Base-by-base conservation (phyloP, 2,888 invertebrate genomes). In the Caenorhabditis parvicauda region DNA sequence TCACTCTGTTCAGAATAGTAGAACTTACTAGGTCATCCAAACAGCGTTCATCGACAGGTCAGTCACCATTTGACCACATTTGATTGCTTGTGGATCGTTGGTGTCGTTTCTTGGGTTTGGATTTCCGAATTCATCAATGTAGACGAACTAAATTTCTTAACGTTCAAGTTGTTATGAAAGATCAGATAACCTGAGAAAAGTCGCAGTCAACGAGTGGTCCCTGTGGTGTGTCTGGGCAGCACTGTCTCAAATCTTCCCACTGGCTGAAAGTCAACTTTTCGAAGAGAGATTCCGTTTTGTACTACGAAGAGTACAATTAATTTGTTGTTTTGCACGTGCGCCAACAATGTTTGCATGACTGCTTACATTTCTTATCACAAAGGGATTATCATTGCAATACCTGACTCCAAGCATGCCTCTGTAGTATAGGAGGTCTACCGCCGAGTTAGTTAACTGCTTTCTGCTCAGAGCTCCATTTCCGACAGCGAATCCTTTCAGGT, bases 391-490 rank as follows among this genome's bases (percentile, higher is more conserved):
- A 27, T 7, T 2, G n/a, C 21, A 54, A 50, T 46, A 75, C 74
- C 57, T 60, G 17, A 58, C 59, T 54, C 70, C 74, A 28, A 74
- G 56, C 60, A 77, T 63, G 54, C 72, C 71, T 38, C 72, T 55
- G 61, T 65, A 74, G 62, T 70, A 74, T 19, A 68, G 51, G 29
- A 74, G 68, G 35, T 70, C 66, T 29, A 72, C 64, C n/a, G 60
- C 74, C 17, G 74, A 74, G 54, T 74, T 72, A 25, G 65, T 65
- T 35, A 69, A 68, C 4, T 62, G 58, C 25, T 65, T 62, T 21
- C 63, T 37, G 53, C 65, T 72, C 46, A 79, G 56, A 27, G 69
- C 67, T 59, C 79, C 79, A 57, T 79, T 79, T 59, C 79, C 79
- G 45, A 79, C 75, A 5, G 77, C 79, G 42, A 80, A 67, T 47